Conservation (phyloP, 2,797 vertebrate genomes). For the Danio jaintianensis region DNA sequence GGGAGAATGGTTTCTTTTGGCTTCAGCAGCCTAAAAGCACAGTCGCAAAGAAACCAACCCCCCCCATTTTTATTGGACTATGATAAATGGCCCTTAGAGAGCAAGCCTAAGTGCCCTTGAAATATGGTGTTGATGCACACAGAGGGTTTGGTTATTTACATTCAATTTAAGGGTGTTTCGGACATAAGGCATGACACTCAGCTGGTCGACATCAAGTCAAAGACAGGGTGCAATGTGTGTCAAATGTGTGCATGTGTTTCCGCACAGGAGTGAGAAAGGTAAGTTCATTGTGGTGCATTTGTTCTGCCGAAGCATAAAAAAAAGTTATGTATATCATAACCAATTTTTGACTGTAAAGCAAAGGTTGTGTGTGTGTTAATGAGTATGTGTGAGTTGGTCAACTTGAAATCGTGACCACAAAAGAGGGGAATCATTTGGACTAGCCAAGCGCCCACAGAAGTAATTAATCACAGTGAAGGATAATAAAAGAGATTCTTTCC, state of each 20-base stretch:
- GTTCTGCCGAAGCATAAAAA: neutral
- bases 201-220: conserved; percentile 53
- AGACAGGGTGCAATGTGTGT: conserved; percentile 50
- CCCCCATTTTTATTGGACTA: conserved; percentile 56
- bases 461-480: conserved; percentile 62
- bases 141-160: conserved; percentile 57
- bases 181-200: conserved; percentile 62
- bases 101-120: conserved; percentile 59
- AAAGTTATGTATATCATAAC: neutral
- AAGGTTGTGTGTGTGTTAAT: neutral
- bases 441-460: conserved; percentile 55
- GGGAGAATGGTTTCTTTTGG: conserved; percentile 54
- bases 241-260: conserved; percentile 19
- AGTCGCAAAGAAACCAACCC: conserved; percentile 54
- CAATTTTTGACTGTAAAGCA: conserved; percentile 2
- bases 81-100: conserved; percentile 60
- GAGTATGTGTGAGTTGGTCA: conserved; percentile 44
- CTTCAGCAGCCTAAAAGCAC: conserved; percentile 25
- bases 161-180: conserved; percentile 57
- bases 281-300: neutral
- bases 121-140: conserved; percentile 62
- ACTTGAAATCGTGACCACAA: conserved; percentile 54
- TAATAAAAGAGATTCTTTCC: conserved; percentile 60
- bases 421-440: conserved; percentile 55
- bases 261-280: neutral